Evolutionary conservation across 2,797 vertebrate species (phyloP), one percentile per base, ranked within the genome.

Genomic region (Taenioides sp.): DNA sequence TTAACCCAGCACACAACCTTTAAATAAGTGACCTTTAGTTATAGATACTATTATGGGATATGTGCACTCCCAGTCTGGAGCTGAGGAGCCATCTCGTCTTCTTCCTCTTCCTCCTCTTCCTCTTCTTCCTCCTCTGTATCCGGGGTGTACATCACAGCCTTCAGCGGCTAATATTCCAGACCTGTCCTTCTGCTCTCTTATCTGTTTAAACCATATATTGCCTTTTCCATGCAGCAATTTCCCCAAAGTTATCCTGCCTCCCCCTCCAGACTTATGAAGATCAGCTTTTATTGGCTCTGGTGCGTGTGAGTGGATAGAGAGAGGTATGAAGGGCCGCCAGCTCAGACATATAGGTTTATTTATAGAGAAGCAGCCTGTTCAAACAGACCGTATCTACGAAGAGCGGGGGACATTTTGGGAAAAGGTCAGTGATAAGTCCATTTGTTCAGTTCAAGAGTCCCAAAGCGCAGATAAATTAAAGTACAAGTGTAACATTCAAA

Each of bases 161-260:
- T 74, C 77, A 91, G 90, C 89, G 84, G 84, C 71, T 80, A 87
- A 87, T 86, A 86, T 87, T 84, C 80, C 80, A 62, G 73, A 74
- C 74, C 5, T 72, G 71, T 84, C 78, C 74, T 81, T 69, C 71
- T 12, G 76, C 80, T 77, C 83, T 85, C 84, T 91, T 86, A 88
- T 91, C 85, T 86, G 25, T 28, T 82, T 79, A 78, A 87, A 85
- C 77, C 70, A 81, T 89, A 91, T 91, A 91, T 90, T 92, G 79
- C 84, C 78, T 85, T 87, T 90, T 84, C 71, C 73, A 81, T 86
- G 81, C 82, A 77, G 84, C 87, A 90, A 88, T 90, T 91, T 90
- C 83, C 69, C 80, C 79, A 89, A 90, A 89, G 77, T 86, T 87
- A 84, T 81, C 82, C 78, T 17, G 50, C 67, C 72, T 83, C 72